phyloP scores from a whole-genome alignment of 2,797 vertebrate genomes.

The Acanthurus leucopareius region DNA sequence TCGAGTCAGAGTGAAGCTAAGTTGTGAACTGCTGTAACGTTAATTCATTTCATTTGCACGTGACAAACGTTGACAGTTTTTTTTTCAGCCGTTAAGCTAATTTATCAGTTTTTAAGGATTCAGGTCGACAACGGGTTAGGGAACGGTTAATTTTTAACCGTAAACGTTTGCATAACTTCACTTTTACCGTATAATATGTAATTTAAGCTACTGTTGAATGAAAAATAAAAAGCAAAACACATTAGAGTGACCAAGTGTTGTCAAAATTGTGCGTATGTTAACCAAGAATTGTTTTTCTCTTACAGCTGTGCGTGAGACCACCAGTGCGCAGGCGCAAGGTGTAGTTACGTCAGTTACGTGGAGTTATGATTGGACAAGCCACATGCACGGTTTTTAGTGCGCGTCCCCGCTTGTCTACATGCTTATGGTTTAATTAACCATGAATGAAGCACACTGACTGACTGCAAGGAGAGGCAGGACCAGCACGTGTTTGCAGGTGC shows the following conservation, averaged over 20 bases:
- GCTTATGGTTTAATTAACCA: not conserved
- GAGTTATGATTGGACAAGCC: not conserved
- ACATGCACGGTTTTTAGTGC: not conserved
- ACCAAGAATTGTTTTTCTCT: not conserved
- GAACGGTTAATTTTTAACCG: not conserved
- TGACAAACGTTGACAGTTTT: not conserved
- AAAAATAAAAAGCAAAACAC: fast-evolving
- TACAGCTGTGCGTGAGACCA: not conserved
- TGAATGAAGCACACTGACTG: not conserved
- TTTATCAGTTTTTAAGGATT: not conserved
- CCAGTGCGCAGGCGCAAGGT: conserved; percentile 31
- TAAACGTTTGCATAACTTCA: not conserved
- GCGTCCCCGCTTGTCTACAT: not conserved
- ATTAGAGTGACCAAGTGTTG: no score
- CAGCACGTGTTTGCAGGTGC: not conserved
- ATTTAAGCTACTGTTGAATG: fast-evolving
- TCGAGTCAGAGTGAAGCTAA: not conserved
- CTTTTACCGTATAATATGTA: fast-evolving
- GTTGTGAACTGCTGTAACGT: not conserved
- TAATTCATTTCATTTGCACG: not conserved
- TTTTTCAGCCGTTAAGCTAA: not conserved
- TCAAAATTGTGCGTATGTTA: no score
- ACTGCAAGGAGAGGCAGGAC: not conserved
- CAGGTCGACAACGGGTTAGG: not conserved
- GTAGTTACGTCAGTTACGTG: not conserved